Percentiles rank a stretch among this genome's conserved stretches.
phyloP scores from a whole-genome alignment of 2,888 invertebrate species.

The Diarsia rubi region DNA sequence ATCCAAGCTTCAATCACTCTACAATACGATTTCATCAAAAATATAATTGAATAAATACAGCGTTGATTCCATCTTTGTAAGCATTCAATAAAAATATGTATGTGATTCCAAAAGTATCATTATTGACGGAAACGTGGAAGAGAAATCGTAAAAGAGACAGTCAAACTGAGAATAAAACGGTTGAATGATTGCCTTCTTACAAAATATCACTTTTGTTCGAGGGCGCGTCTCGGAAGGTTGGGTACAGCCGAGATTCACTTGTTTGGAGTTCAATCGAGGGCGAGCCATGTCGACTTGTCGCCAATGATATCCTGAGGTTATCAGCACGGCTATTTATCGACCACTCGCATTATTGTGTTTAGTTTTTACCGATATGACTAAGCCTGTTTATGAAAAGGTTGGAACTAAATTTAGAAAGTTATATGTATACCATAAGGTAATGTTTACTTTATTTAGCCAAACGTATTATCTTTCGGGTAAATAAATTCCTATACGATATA shows the following conservation, averaged over 20 bases:
- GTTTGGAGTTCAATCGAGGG: constrained; percentile 64
- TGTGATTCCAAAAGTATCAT: constrained; percentile 54
- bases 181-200: constrained; percentile 65
- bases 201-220: constrained; percentile 68
- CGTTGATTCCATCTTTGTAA: constrained; percentile 45
- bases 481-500: constrained; percentile 34
- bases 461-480: constrained; percentile 25
- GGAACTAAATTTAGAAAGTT: constrained; percentile 32
- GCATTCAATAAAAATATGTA: constrained; percentile 56
- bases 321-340: constrained; percentile 45
- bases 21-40: constrained; percentile 28
- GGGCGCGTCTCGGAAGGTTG: constrained; percentile 55
- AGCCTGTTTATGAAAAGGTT: constrained; percentile 13
- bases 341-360: constrained; percentile 14
- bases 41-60: constrained; percentile 12
- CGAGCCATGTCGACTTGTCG: constrained; percentile 43
- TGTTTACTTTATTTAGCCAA: constrained; percentile 24
- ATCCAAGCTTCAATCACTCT: constrained; percentile 4
- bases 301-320: constrained; percentile 44
- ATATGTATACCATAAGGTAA: constrained; percentile 23
- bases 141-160: constrained; percentile 63
- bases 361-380: constrained; percentile 31
- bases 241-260: constrained; percentile 54
- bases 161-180: constrained; percentile 64
- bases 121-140: constrained; percentile 59